Evolutionary conservation across 2,113 vertebrate genomes (phyloP), one percentile per base, ranked within the genome.

Genomic region (Corythoichthys intestinalis): DNA sequence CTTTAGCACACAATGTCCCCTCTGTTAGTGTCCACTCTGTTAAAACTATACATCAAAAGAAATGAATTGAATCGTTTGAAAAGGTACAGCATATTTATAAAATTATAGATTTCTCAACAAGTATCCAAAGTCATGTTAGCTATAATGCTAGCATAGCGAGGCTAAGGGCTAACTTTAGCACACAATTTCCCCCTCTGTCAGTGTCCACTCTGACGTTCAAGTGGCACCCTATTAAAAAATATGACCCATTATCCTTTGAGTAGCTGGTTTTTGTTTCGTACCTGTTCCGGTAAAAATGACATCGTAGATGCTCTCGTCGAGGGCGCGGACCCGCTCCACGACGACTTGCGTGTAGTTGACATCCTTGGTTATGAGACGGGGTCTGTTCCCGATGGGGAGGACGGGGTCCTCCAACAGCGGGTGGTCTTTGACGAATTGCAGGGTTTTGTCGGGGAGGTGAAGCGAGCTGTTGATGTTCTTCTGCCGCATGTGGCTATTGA

Each of bases 391-490:
- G 35, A 94, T 78, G 0, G 97, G 95, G 53, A 92, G 90, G 72
- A 99, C 92, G 0, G 96, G 94, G 69, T 98, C 95, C 60, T 98
- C 97, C 93, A 99, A 93, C 69, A 99, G 87, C 17, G 97, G 96
- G 90, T 99, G 97, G 83, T 99, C 95, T 85, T 93, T 97, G 4
- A 97, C 93, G 64, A 99, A 99, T 86, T 98, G 96, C 65, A 99
- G 79, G 0, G 97, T 98, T 86, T 96, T 98, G 87, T 99, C 97
- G 0, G 97, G 97, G 65, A 99, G 89, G 70, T 92, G 93, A 64
- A 98, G 88, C 0, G 97, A 98, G 85, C 85, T 96, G 86, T 65
- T 92, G 64, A 96, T 93, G 91, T 93, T 95, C 77, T 94, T 93
- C 10, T 87, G 85, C 75, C 93, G 92, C 6, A 94, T 93, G 65